A percentile compares a stretch with the other conserved stretches of the same genome.
These are phyloP conservation scores for Melanotaenia boesemani DNA, from an alignment of 2,797 vertebrate genomes.

Conservation along the genomic window DNA sequence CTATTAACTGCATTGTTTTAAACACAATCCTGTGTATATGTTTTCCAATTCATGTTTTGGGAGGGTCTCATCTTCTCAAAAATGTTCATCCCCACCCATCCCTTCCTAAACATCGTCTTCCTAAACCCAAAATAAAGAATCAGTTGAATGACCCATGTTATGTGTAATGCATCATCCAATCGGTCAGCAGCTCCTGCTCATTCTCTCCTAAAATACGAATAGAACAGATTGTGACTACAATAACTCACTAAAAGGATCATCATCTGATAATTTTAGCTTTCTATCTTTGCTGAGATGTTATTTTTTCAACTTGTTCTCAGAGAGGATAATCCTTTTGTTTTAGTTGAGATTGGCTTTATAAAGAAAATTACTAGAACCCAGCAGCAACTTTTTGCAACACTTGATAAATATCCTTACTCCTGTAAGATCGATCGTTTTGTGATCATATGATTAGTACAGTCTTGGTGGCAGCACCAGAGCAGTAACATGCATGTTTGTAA, in stretches of 20 bases:
- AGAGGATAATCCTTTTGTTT: not conserved
- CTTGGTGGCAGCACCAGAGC: not conserved
- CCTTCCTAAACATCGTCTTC: not conserved
- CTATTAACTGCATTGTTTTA: not conserved
- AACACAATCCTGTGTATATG: not conserved
- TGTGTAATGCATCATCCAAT: not conserved
- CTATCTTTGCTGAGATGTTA: not conserved
- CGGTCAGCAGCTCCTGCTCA: slow-evolving; percentile 17
- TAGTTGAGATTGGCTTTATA: not conserved
- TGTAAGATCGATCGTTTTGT: not conserved
- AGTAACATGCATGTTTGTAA: not conserved
- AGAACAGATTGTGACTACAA: not conserved
- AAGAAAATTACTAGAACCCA: not conserved
- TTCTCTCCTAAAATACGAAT: not conserved
- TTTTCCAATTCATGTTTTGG: not conserved
- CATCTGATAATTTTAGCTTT: not conserved
- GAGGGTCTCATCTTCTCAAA: not conserved
- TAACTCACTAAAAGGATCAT: not conserved
- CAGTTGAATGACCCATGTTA: not conserved
- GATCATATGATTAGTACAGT: not conserved
- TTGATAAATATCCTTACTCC: not conserved
- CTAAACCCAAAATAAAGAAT: slow-evolving; percentile 3
- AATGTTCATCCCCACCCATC: not conserved
- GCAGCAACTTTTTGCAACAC: not conserved
- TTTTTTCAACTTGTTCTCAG: not conserved